These are phyloP conservation scores for Hyles euphorbiae DNA, from an alignment of 1,140 invertebrate genomes.

Conservation along the genomic window DNA sequence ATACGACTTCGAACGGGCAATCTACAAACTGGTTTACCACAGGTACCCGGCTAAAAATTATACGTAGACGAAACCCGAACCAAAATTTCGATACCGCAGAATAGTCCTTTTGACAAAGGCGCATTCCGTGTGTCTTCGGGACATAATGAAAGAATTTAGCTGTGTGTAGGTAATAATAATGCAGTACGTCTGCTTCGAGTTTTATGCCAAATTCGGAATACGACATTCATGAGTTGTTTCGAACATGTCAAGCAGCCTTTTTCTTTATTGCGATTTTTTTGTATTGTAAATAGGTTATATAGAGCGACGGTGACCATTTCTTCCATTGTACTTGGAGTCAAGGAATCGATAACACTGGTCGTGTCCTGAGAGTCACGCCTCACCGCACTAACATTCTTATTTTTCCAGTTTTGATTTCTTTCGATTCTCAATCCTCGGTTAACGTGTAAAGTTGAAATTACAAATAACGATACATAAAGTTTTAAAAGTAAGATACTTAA, in stretches of 20 bases:
- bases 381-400: constrained; percentile 15
- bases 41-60: constrained; percentile 61
- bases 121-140: constrained; percentile 45
- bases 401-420: constrained; percentile 13
- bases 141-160: constrained; percentile 28
- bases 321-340: not conserved
- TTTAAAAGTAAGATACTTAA: constrained; percentile 13
- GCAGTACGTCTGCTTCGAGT: constrained; percentile 4
- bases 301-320: not conserved
- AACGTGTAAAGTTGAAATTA: not conserved
- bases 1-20: constrained; percentile 43
- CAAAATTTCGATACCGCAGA: constrained; percentile 37
- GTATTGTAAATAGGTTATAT: not conserved
- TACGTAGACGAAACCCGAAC: constrained; percentile 53
- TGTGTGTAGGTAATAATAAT: constrained; percentile 22
- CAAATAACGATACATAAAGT: constrained; percentile 8
- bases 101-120: constrained; percentile 42
- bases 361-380: constrained; percentile 46
- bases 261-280: no score
- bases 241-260: no score
- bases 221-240: no score
- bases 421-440: not conserved
- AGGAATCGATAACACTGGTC: constrained; percentile 47
- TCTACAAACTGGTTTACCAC: constrained; percentile 53
- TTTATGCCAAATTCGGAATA: constrained; percentile 7